Evolutionary conservation across 2,113 vertebrate genomes (phyloP).

Genomic region (Hirundichthys speculiger): DNA sequence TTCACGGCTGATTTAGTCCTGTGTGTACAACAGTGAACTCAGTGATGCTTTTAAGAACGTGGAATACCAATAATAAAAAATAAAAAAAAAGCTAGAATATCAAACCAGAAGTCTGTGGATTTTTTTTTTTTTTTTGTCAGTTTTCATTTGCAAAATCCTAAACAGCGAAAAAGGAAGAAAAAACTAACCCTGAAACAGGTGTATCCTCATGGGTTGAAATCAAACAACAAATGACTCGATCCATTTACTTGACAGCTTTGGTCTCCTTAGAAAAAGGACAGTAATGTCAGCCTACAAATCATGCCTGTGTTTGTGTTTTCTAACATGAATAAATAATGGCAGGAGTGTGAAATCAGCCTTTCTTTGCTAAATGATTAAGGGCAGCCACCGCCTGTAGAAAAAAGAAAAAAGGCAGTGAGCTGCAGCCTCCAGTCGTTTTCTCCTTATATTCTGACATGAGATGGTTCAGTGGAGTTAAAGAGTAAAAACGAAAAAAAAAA

Average conservation of each 20-base stretch:
- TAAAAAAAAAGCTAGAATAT: neutral
- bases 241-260: slow-evolving; percentile 20
- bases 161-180: neutral
- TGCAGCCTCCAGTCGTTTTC: neutral
- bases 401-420: slow-evolving; percentile 29
- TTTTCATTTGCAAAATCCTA: no score
- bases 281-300: slow-evolving; percentile 43
- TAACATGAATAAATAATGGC: slow-evolving; percentile 52
- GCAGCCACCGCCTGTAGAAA: slow-evolving; percentile 21
- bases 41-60: slow-evolving; percentile 9
- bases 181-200: neutral
- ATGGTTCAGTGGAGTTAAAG: neutral
- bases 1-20: slow-evolving; percentile 25
- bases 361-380: slow-evolving; percentile 55
- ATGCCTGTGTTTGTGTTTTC: slow-evolving; percentile 30
- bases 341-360: slow-evolving; percentile 38
- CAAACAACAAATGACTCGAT: slow-evolving; percentile 8
- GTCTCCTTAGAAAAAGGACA: slow-evolving; percentile 19
- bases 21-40: slow-evolving; percentile 23
- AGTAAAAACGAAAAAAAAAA: neutral
- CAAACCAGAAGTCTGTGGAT: neutral
- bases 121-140: neutral
- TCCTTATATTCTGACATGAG: neutral
- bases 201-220: slow-evolving; percentile 2
- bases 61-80: neutral